Conservation (phyloP, 2,888 invertebrate genomes). For the Apodemia hepburni region DNA sequence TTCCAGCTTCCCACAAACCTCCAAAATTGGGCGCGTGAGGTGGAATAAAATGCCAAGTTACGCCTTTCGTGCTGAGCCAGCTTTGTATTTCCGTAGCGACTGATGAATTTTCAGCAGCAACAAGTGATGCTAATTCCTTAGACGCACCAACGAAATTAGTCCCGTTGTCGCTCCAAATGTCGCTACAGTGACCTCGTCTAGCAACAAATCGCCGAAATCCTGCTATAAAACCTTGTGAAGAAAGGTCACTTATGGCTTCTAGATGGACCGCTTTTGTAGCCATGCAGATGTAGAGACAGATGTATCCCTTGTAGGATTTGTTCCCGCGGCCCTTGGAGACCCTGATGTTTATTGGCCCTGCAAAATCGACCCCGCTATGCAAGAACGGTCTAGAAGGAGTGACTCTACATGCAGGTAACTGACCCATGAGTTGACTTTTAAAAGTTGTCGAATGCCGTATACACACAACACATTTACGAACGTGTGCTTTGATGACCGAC, state of each 20-base stretch:
- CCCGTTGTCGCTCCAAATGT: constrained; percentile 26
- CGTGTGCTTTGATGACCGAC: background rate
- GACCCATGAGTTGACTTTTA: constrained; percentile 3
- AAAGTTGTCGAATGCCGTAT: constrained; percentile 1
- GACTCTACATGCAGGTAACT: background rate
- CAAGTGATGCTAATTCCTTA: constrained; percentile 19
- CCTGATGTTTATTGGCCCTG: constrained; percentile 3
- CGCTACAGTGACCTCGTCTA: constrained; percentile 25
- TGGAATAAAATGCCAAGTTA: constrained; percentile 31
- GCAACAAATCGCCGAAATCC: constrained; percentile 29
- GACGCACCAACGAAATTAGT: constrained; percentile 29
- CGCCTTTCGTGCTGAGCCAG: background rate
- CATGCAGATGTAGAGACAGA: constrained; percentile 23
- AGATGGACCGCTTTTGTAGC: constrained; percentile 26
- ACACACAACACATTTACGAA: constrained; percentile 1
- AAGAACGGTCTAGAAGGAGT: background rate
- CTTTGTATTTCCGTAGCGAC: background rate
- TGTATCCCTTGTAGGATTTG: constrained; percentile 23
- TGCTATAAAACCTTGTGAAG: constrained; percentile 25
- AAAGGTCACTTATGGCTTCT: constrained; percentile 21
- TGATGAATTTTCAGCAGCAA: constrained; percentile 13
- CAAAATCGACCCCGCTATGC: background rate
- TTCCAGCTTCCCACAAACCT: constrained; percentile 34
- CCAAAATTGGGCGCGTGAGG: constrained; percentile 32
- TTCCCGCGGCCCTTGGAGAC: constrained; percentile 28